Evolutionary conservation across 64 coral and sea anemone species (phyloP), one percentile per base, ranked within the genome.

Genomic region (Pocillopora damicornis): DNA sequence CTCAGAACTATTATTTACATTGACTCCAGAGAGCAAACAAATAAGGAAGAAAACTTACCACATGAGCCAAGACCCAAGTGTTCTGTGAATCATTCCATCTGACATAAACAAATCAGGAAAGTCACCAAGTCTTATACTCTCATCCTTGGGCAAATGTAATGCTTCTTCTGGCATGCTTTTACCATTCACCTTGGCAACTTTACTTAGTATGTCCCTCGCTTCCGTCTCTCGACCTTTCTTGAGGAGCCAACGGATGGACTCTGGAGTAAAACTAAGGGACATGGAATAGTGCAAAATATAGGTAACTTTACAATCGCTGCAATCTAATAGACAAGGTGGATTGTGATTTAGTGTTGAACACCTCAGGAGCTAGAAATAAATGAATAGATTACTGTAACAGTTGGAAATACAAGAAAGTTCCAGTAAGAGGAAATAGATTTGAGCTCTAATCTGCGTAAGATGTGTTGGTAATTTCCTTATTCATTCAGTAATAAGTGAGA

Each of bases 181-280:
- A 26, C 61, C 34, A 85, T 91, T 91, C 11, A 79, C 20, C 13
- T 0, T 60, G 4, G 90, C 90, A 15, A 91, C 63, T 37, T 87
- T 51, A 64, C 37, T 22, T 0, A 91, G 74, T 36, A 73, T 87
- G 11, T 20, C 12, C 26, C 58, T 77, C 18, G 82, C 90, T 10
- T 91, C 90, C 1, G 62, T 22, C 8, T 59, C 17, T 26, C 90
- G 90, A 9, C 75, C 60, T 61, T 91, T 91, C 13, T 86, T 77
- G 16, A 87, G 62, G 58, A 91, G 80, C 90, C 90, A 91, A 22
- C 81, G 90, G 4, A 91, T 76, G 10, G 90, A 91, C 58, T 91
- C 90, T 22, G 90, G 90, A 14, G 77, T 87, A 72, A 87, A 86
- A 65, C 90, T 91, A 15, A 17, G 51, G 8, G 34, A 65, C n/a